Conservation (phyloP, 2,113 vertebrate species). For the Saimiri boliviensis region DNA sequence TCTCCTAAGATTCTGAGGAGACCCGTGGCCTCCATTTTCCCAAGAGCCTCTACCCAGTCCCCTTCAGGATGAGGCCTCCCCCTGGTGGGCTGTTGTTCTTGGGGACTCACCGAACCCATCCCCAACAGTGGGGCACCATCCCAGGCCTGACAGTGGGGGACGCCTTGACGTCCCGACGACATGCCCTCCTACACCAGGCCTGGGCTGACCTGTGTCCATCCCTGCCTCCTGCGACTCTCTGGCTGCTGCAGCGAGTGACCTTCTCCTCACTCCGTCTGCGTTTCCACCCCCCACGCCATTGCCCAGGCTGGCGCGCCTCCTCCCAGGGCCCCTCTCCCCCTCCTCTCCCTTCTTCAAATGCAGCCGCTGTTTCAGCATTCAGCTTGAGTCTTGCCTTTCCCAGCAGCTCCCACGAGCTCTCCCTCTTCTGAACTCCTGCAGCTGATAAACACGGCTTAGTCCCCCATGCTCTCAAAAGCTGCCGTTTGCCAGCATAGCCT, state of each 20-base stretch:
- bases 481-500: not conserved
- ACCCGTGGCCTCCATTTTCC: not conserved
- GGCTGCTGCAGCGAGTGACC: not conserved
- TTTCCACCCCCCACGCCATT: not conserved
- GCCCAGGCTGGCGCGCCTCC: not conserved
- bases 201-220: not conserved
- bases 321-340: not conserved
- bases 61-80: not conserved
- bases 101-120: not conserved
- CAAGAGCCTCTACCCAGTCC: not conserved
- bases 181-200: rapidly evolving
- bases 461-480: not conserved
- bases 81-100: not conserved
- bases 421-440: not conserved
- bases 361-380: not conserved
- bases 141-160: no score
- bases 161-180: rapidly evolving
- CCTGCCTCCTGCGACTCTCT: not conserved
- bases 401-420: not conserved
- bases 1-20: not conserved
- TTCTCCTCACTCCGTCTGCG: not conserved
- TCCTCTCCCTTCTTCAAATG: not conserved
- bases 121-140: rapidly evolving
- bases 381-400: not conserved
- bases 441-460: not conserved